Evolutionary conservation across 1,140 invertebrate genomes (phyloP).

Genomic region (Tetraneura akinire): DNA sequence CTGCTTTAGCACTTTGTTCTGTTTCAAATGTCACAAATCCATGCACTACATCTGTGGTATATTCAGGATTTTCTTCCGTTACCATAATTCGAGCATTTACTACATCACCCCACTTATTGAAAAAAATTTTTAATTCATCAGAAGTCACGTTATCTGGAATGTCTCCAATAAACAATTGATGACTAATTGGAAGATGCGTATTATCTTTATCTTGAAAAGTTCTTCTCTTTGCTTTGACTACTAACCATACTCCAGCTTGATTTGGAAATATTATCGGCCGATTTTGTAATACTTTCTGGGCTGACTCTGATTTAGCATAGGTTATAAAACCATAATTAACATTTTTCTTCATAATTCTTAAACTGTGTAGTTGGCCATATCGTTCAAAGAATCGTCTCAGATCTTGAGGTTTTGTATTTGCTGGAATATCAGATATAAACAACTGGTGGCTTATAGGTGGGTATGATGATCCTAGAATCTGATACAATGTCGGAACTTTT

Average conservation of each 20-base stretch:
- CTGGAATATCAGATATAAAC: slow-evolving; percentile 16
- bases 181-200: not conserved
- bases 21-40: slow-evolving; percentile 30
- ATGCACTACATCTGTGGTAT: not conserved
- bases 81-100: not conserved
- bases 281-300: not conserved
- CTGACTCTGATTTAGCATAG: not conserved
- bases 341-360: slow-evolving; percentile 27
- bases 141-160: slow-evolving; percentile 14
- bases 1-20: not conserved
- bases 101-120: not conserved
- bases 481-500: not conserved
- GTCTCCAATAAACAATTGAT: slow-evolving; percentile 35
- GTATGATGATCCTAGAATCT: not conserved
- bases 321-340: slow-evolving; percentile 29
- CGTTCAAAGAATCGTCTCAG: slow-evolving; percentile 26
- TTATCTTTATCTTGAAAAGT: not conserved
- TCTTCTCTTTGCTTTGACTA: slow-evolving; percentile 5
- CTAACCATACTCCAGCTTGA: slow-evolving; percentile 22
- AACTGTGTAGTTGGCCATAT: not conserved
- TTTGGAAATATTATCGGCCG: slow-evolving; percentile 18
- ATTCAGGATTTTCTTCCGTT: not conserved
- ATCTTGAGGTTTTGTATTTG: not conserved
- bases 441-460: slow-evolving; percentile 33
- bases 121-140: slow-evolving; percentile 21